Conservation (phyloP, 2,888 invertebrate genomes). For the Sphaeridia pumilis region DNA sequence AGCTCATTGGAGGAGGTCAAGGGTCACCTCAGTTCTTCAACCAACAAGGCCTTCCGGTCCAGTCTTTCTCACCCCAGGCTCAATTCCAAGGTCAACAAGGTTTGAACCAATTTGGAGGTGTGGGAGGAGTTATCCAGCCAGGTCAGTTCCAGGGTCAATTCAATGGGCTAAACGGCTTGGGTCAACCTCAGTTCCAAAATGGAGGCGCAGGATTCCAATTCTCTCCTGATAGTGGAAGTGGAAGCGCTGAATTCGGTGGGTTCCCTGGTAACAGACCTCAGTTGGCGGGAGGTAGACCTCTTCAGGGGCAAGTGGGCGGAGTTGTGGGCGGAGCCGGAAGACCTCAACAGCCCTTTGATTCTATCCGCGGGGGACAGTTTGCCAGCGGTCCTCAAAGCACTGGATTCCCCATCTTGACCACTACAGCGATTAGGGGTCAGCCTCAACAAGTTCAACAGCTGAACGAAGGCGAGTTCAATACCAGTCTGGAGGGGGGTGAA, state of each 20-base stretch:
- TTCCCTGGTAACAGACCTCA: constrained; percentile 1
- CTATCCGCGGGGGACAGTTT: constrained; percentile 4
- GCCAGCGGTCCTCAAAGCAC: neutral
- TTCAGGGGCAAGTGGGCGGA: neutral
- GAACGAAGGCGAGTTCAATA: constrained; percentile 16
- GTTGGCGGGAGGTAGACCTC: neutral
- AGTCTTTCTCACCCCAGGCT: neutral
- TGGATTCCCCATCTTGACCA: constrained; percentile 7
- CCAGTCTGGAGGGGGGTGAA: constrained; percentile 30
- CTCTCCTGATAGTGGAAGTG: neutral
- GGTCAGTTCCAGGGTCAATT: constrained; percentile 2
- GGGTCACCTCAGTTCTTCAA: constrained; percentile 9
- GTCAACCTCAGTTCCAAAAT: neutral
- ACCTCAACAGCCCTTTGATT: neutral
- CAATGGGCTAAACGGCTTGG: neutral
- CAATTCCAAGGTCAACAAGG: constrained; percentile 6
- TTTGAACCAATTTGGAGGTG: constrained; percentile 5
- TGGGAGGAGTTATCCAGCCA: constrained; percentile 4
- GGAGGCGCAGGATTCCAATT: constrained; percentile 7
- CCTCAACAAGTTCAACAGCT: neutral
- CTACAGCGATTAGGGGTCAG: constrained; percentile 5
- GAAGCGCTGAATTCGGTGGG: neutral
- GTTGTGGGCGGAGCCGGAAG: neutral
- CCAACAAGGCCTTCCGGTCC: constrained; percentile 1
- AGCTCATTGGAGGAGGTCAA: constrained; percentile 1